A percentile compares a stretch with the other conserved stretches of the same genome.
phyloP scores from a whole-genome alignment of 1,140 invertebrate genomes.

The Eulimnadia texana region DNA sequence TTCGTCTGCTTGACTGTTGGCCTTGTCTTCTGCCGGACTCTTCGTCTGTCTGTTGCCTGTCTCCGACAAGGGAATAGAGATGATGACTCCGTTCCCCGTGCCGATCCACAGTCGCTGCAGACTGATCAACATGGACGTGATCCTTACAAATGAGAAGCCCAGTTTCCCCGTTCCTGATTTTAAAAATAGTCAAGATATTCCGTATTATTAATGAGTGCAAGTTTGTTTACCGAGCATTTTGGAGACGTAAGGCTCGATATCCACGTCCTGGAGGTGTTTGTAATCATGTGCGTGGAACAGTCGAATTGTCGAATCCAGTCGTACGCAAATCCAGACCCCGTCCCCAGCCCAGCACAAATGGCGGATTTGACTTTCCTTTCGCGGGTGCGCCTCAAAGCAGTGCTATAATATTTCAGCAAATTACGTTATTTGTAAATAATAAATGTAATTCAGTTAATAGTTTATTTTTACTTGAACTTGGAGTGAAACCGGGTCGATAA shows the following conservation, averaged over 20 bases:
- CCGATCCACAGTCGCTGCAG: conserved; percentile 90
- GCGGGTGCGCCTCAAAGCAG: conserved; percentile 87
- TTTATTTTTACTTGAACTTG: conserved; percentile 36
- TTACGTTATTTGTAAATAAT: too few species aligned
- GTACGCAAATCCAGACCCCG: conserved; percentile 93
- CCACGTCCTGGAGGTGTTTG: conserved; percentile 92
- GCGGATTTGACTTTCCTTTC: conserved; percentile 86
- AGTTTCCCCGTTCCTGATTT: conserved; percentile 75
- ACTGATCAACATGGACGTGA: conserved; percentile 86
- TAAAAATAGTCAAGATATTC: not conserved
- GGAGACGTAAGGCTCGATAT: conserved; percentile 96
- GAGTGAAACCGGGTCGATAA: conserved; percentile 67
- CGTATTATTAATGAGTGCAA: not conserved
- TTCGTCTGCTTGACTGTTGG: not conserved
- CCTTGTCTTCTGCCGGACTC: not conserved
- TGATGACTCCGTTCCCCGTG: conserved; percentile 91
- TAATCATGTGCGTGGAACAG: conserved; percentile 93
- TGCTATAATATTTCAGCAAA: conserved; percentile 15
- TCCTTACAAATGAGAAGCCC: conserved; percentile 92
- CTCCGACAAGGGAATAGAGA: conserved; percentile 85
- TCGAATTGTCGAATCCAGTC: conserved; percentile 87
- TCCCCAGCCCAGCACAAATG: conserved; percentile 91
- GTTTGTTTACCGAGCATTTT: conserved; percentile 77
- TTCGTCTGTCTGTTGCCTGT: conserved; percentile 30
- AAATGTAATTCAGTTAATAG: too few species aligned